These are phyloP conservation scores for Pseudonaja textilis DNA, from an alignment of 2,113 vertebrate genomes.

Conservation along the genomic window DNA sequence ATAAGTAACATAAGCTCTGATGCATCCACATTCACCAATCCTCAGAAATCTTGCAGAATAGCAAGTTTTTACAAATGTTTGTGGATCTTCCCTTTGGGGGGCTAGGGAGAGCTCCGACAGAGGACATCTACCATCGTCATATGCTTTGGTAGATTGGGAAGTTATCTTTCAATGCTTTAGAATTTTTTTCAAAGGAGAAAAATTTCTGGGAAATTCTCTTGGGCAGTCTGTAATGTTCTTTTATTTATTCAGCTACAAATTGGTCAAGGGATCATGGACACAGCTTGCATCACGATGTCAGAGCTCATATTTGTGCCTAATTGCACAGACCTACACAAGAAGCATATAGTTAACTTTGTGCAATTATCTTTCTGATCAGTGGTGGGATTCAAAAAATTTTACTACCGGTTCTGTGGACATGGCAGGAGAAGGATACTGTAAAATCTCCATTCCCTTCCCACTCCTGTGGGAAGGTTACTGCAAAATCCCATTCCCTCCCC, in stretches of 20 bases:
- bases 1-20: not conserved
- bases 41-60: not conserved
- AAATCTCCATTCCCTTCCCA: too few relatives aligned
- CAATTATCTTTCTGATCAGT: not conserved
- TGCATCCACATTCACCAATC: not conserved
- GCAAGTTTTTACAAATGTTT: not conserved
- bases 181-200: not conserved
- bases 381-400: too few relatives aligned
- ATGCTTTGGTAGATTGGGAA: not conserved
- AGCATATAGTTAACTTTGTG: not conserved
- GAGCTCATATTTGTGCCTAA: not conserved
- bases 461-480: too few relatives aligned
- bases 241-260: not conserved
- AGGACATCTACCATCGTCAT: not conserved
- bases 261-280: not conserved
- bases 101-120: not conserved
- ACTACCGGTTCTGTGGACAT: too few relatives aligned
- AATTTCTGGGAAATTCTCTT: not conserved
- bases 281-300: not conserved
- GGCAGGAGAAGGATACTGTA: too few relatives aligned
- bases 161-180: not conserved
- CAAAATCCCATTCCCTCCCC: too few relatives aligned
- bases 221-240: not conserved
- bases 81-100: not conserved
- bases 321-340: not conserved